Percentiles rank a stretch among this genome's conserved stretches.
These are phyloP conservation scores for Anthoscopus minutus DNA, from an alignment of 2,113 vertebrate genomes.

Conservation along the genomic window DNA sequence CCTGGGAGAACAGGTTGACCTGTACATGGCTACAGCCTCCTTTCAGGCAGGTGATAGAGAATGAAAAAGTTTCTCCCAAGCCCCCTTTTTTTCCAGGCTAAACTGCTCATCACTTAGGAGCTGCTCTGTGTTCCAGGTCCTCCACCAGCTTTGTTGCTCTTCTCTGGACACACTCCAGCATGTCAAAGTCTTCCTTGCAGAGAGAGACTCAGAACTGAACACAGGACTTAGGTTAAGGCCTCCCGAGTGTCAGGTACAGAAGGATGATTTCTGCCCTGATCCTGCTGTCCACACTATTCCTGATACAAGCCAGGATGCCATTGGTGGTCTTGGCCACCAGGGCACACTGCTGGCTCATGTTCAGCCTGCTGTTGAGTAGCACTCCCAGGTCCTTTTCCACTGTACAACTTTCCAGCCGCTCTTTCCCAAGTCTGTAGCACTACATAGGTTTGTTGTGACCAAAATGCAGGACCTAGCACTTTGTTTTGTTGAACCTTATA, in stretches of 20 bases:
- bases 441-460: not conserved
- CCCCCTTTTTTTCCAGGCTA: not conserved
- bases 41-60: not conserved
- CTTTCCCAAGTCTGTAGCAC: not conserved
- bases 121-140: not conserved
- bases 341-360: not conserved
- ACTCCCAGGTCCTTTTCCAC: not conserved
- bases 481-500: not conserved
- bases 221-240: fast-evolving
- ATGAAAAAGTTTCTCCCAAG: not conserved
- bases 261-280: not conserved
- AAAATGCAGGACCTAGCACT: not conserved
- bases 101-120: not conserved
- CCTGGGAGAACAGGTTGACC: not conserved
- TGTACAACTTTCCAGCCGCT: not conserved
- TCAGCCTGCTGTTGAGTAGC: not conserved
- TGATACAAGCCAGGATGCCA: not conserved
- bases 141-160: not conserved
- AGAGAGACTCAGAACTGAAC: not conserved
- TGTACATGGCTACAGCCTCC: not conserved
- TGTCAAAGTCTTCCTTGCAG: not conserved
- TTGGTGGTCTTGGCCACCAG: not conserved
- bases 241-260: not conserved
- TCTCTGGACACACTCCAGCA: not conserved
- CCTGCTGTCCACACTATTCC: not conserved